A percentile compares a stretch with the other conserved stretches of the same genome.
Conservation (phyloP, 1,140 invertebrate genomes). For the Sitophilus oryzae region DNA sequence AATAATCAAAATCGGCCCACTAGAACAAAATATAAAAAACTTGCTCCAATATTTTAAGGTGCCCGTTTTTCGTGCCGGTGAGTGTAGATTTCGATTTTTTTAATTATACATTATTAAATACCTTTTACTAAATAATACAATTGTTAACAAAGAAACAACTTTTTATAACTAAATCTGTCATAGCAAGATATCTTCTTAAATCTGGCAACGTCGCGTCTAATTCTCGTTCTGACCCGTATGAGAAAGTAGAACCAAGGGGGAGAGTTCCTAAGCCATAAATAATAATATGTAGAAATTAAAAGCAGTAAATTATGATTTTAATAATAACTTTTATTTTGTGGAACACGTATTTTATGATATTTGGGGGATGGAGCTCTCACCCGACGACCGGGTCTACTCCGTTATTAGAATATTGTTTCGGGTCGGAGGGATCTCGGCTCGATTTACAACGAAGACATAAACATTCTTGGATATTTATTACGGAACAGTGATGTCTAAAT, state of each 20-base stretch:
- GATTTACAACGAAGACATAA: background rate
- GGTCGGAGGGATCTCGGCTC: background rate
- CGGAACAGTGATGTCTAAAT: background rate
- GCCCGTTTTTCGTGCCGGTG: too few species aligned
- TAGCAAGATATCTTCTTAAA: too few species aligned
- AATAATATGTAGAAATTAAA: conserved; percentile 29
- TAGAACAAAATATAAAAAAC: too few species aligned
- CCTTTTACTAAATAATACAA: too few species aligned
- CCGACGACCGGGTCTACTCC: background rate
- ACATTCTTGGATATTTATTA: background rate
- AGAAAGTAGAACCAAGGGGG: conserved; percentile 25
- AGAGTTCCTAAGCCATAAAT: conserved; percentile 26
- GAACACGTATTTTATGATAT: conserved; percentile 23
- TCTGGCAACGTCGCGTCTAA: conserved; percentile 12
- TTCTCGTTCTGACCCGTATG: conserved; percentile 21
- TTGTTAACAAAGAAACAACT: too few species aligned
- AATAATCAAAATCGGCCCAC: too few species aligned
- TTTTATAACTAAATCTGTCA: too few species aligned
- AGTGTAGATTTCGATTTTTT: too few species aligned
- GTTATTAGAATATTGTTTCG: background rate
- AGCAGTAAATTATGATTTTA: conserved; percentile 28
- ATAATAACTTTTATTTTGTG: conserved; percentile 29
- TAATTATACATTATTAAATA: too few species aligned
- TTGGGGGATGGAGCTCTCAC: conserved; percentile 17
- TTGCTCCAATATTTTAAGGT: too few species aligned